Conservation (phyloP, 2,797 vertebrate species). For the Sebastes aleutianus region DNA sequence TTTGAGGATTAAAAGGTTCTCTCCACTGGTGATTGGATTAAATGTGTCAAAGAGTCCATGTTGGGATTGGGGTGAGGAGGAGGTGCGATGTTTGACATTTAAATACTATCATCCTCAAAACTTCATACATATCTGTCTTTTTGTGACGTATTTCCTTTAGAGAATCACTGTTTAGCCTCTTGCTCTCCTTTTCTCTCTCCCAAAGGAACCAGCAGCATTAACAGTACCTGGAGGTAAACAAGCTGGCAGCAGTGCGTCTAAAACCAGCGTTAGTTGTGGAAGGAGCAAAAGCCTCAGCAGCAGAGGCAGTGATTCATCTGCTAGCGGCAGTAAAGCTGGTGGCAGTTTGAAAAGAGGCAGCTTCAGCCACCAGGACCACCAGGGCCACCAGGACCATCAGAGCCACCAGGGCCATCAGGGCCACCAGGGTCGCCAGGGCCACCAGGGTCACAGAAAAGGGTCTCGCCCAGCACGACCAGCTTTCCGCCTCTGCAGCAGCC, state of each 20-base stretch:
- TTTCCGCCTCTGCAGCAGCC: constrained; percentile 61
- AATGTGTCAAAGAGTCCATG: constrained; percentile 41
- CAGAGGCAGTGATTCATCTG: constrained; percentile 11
- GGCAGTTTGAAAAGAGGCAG: constrained; percentile 37
- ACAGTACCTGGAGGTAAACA: constrained; percentile 36
- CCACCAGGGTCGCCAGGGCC: constrained; percentile 46
- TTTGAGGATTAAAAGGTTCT: constrained; percentile 71
- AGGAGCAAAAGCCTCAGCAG: constrained; percentile 47
- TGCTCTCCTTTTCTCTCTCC: not conserved
- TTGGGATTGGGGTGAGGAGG: constrained; percentile 3
- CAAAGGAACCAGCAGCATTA: constrained; percentile 46
- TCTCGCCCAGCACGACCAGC: constrained; percentile 63
- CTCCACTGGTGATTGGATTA: constrained; percentile 55
- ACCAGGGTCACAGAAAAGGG: constrained; percentile 70
- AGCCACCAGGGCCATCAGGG: constrained; percentile 1
- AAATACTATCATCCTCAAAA: not conserved
- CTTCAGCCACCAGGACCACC: not conserved
- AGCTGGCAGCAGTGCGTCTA: not conserved
- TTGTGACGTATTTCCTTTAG: not conserved
- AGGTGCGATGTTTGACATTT: constrained; percentile 31
- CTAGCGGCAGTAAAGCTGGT: constrained; percentile 12
- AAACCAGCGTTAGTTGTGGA: not conserved
- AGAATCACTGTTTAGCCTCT: not conserved
- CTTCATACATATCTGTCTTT: not conserved
- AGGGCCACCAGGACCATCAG: not conserved